Evolutionary conservation across 53 echinoderm and acorn worm species (phyloP).

Genomic region (Crossaster papposus): DNA sequence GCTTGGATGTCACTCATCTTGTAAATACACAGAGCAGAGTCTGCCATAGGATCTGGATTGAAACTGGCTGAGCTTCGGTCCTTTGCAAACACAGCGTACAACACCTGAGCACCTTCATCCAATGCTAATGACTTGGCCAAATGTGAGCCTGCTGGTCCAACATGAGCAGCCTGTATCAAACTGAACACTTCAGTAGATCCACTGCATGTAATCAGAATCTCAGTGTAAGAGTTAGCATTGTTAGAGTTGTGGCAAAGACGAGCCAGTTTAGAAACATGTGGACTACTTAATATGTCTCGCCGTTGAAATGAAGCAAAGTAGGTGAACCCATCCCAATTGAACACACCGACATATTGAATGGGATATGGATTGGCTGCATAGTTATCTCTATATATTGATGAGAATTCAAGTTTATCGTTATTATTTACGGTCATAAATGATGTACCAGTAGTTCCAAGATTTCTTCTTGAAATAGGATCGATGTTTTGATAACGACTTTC

Average conservation of each 20-base stretch:
- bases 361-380: background rate
- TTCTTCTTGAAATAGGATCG: slow-evolving; percentile 14
- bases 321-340: slow-evolving; percentile 34
- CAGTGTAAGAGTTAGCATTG: slow-evolving; percentile 39
- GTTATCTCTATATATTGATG: too few relatives aligned
- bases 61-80: slow-evolving; percentile 17
- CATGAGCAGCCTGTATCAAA: slow-evolving; percentile 58
- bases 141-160: slow-evolving; percentile 58
- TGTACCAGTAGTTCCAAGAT: background rate
- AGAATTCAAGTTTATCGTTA: background rate
- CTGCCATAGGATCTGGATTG: background rate
- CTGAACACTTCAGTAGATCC: slow-evolving; percentile 20
- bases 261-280: slow-evolving; percentile 26
- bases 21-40: slow-evolving; percentile 67
- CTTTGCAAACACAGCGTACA: slow-evolving; percentile 75
- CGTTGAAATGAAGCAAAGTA: slow-evolving; percentile 37
- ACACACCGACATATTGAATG: slow-evolving; percentile 24
- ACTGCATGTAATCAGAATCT: slow-evolving; percentile 31
- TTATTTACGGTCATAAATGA: background rate
- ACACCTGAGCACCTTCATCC: slow-evolving; percentile 30
- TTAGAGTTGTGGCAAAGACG: slow-evolving; percentile 15
- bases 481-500: background rate
- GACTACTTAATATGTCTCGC: background rate
- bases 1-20: slow-evolving; percentile 56
- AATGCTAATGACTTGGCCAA: slow-evolving; percentile 33